Base-by-base conservation (phyloP, 2,113 vertebrate genomes). In the Ptilorrhoa leucosticta region DNA sequence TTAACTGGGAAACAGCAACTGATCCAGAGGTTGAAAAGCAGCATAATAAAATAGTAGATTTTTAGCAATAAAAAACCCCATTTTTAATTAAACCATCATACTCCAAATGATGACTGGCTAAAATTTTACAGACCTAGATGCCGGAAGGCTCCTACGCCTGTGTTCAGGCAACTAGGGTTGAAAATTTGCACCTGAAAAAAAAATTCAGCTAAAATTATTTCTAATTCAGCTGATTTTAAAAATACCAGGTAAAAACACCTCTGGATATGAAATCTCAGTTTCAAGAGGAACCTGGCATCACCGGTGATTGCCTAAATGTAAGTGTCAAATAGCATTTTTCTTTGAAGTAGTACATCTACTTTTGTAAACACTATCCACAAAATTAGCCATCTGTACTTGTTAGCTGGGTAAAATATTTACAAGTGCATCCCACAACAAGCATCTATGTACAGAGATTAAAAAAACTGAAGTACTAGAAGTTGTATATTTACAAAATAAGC, bases 361-460 rank as follows among this genome's bases (percentile, higher is more conserved):
- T 96, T 96, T 98, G 98, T 98, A 98, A 98, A 98, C 98, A 98
- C 97, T 97, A 98, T 97, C 96, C 97, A 98, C 97, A 98, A 97
- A 96, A 96, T 97, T 97, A 98, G 96, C 97, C 94, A 97, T 97
- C 97, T 96, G 96, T 92, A 97, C 96, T 98, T 98, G 97, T 97
- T 97, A 97, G 97, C 91, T 96, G 94, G 97, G 95, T 96, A 96
- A 98, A 97, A 97, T 94, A 98, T 97, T 98, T 98, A 98, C 95
- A 97, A 98, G 97, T 98, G 97, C 90, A 97, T 97, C 95, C 97
- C 97, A 97, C 96, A 97, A 98, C 96, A 97, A 98, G 97, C 97
- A 98, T 90, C 90, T 98, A 97, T 98, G 97, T 98, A 98, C 97
- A 98, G 97, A 97, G 97, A 95, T 98, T 81, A 91, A 96, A 97